These are phyloP conservation scores for Aegithalos caudatus DNA, from an alignment of 2,113 vertebrate species.

Conservation along the genomic window DNA sequence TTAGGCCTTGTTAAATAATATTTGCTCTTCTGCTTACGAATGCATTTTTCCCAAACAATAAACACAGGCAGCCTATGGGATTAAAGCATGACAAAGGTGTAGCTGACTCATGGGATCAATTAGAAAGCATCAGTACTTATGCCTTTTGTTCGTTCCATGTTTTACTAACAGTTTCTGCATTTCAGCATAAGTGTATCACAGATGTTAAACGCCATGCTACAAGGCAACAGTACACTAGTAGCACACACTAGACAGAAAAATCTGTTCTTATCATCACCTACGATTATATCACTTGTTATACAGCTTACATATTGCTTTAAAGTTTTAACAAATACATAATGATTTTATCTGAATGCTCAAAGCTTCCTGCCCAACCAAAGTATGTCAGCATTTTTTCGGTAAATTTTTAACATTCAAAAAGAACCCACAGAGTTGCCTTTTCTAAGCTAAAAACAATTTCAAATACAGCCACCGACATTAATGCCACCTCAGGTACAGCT, in stretches of 20 bases:
- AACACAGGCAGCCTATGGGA: constrained; percentile 67
- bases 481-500: constrained; percentile 11
- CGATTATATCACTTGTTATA: constrained; percentile 2
- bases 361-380: background rate
- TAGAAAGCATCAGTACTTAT: constrained; percentile 64
- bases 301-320: background rate
- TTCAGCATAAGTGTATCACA: constrained; percentile 31
- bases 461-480: background rate
- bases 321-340: constrained; percentile 6
- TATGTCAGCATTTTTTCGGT: background rate
- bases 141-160: constrained; percentile 40
- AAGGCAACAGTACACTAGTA: background rate
- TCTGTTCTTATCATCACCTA: background rate
- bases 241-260: background rate
- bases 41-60: constrained; percentile 62
- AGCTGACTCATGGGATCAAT: constrained; percentile 78
- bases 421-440: background rate
- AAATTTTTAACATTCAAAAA: background rate
- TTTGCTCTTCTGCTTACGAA: constrained; percentile 54
- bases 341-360: background rate
- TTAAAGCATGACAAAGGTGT: constrained; percentile 69
- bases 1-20: constrained; percentile 42
- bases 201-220: constrained; percentile 27
- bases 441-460: background rate
- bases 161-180: constrained; percentile 47